Percentiles rank a stretch among this genome's conserved stretches.
Conservation (phyloP, 2,113 vertebrate species). For the Trogon melanurus region DNA sequence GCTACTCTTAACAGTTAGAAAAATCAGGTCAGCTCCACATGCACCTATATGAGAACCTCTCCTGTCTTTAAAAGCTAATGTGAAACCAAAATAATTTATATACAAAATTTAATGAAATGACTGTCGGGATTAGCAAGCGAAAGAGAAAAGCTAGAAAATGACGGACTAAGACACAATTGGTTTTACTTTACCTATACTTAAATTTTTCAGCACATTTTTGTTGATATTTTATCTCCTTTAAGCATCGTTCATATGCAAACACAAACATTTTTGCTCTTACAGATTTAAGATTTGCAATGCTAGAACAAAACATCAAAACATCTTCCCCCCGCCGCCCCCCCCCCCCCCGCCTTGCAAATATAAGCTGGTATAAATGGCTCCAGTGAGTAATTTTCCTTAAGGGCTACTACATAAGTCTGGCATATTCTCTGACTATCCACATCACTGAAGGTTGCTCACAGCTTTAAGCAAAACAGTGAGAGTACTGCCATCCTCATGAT, state of each 20-base stretch:
- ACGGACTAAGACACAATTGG: not conserved
- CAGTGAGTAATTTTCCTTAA: constrained; percentile 61
- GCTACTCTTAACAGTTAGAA: not conserved
- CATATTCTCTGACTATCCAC: constrained; percentile 62
- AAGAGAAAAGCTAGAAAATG: not conserved
- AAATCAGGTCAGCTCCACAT: not conserved
- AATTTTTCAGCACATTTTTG: not conserved
- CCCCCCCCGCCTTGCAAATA: not conserved
- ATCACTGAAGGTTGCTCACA: constrained; percentile 72
- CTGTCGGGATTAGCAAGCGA: not conserved
- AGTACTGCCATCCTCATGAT: constrained; percentile 37
- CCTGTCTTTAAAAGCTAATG: not conserved
- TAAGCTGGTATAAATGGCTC: constrained; percentile 36
- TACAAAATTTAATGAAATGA: not conserved
- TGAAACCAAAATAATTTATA: not conserved
- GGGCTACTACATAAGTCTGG: constrained; percentile 47
- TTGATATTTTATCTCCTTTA: not conserved
- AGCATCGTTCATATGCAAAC: not conserved
- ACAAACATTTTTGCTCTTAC: not conserved
- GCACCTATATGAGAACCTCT: not conserved
- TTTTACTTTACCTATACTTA: not conserved
- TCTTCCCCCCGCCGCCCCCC: not conserved
- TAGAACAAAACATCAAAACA: not conserved
- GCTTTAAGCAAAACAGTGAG: constrained; percentile 61
- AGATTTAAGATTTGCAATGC: not conserved